Evolutionary conservation across 2,888 invertebrate species (phyloP).

Genomic region (Apamea epomidion): DNA sequence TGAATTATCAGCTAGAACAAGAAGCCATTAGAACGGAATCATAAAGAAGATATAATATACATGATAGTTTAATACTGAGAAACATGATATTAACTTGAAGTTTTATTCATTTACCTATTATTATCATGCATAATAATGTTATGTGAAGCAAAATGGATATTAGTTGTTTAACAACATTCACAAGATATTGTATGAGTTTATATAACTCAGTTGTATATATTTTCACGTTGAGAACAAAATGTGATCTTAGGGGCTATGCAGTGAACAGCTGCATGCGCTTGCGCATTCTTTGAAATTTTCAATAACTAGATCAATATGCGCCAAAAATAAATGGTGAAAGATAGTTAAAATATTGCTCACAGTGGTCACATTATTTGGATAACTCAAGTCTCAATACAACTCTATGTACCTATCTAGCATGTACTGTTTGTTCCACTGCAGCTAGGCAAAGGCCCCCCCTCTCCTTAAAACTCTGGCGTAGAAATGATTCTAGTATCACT

Average conservation of each 20-base stretch:
- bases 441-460: background rate
- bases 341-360: background rate
- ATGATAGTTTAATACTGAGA: slow-evolving; percentile 5
- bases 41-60: background rate
- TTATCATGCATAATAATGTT: background rate
- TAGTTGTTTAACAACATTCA: slow-evolving; percentile 11
- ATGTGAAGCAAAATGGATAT: slow-evolving; percentile 15
- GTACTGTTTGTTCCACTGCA: background rate
- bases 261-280: background rate
- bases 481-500: background rate
- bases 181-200: slow-evolving; percentile 3
- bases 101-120: slow-evolving; percentile 14
- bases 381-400: background rate
- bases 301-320: background rate
- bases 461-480: background rate
- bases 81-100: slow-evolving; percentile 33
- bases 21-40: slow-evolving; percentile 17
- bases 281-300: no score
- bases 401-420: background rate
- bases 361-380: background rate
- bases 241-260: background rate
- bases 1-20: slow-evolving; percentile 32
- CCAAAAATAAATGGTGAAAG: no score
- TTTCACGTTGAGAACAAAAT: background rate
- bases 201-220: background rate